A percentile compares a stretch with the other conserved stretches of the same genome.
Evolutionary conservation across 2,113 vertebrate species (phyloP).

Genomic region (Telmatochromis brichardi): DNA sequence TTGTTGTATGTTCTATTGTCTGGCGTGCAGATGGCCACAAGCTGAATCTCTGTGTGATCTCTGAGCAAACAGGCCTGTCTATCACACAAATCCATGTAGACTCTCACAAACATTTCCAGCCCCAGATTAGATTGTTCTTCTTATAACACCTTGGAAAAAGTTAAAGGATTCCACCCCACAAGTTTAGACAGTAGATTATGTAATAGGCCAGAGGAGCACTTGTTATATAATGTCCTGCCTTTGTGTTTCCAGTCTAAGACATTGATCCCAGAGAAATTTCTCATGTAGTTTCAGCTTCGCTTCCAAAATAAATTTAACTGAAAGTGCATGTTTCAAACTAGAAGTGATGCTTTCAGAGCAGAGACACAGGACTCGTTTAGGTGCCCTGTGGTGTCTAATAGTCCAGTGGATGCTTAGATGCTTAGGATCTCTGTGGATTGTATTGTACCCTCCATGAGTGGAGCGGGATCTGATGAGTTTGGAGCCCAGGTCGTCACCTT

Average conservation of each 20-base stretch:
- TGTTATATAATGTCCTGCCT: not conserved
- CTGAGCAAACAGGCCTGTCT: constrained; percentile 9
- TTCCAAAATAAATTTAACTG: not conserved
- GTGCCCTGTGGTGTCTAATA: not conserved
- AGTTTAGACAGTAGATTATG: not conserved
- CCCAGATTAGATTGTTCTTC: not conserved
- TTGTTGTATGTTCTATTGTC: not conserved
- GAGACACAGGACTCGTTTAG: not conserved
- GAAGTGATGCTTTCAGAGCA: not conserved
- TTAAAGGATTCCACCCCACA: not conserved
- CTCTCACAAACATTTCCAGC: not conserved
- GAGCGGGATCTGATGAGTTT: not conserved
- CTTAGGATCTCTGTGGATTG: not conserved
- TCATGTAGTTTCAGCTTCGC: not conserved
- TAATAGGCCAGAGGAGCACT: not conserved
- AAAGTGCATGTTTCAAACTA: not conserved
- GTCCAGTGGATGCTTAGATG: not conserved
- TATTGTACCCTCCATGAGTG: not conserved
- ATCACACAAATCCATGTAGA: constrained; percentile 5
- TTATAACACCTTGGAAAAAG: not conserved
- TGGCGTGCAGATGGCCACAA: constrained; percentile 16
- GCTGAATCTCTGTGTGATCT: not conserved
- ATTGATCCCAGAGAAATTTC: not conserved
- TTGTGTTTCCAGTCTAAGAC: not conserved
- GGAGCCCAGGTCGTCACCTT: not conserved